Evolutionary conservation across 2,888 invertebrate genomes (phyloP), one percentile per base, ranked within the genome.

Genomic region (Ernsta delagoae): DNA sequence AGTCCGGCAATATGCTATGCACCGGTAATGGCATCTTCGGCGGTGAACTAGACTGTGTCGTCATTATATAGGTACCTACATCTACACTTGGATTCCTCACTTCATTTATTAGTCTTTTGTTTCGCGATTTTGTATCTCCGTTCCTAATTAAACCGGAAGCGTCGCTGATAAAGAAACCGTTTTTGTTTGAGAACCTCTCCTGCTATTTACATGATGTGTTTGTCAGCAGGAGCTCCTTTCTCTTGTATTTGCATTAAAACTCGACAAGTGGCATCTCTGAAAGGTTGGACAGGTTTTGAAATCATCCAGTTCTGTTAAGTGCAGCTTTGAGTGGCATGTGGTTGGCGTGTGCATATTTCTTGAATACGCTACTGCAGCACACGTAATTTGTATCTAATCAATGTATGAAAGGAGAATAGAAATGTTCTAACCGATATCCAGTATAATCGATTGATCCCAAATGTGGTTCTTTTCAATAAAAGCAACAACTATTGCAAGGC

Each of bases 11-110:
- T 78, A 78, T 76, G 77, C 73, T 79, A 78, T 76, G 77, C 73
- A 74, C 71, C 74, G 75, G 70, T 77, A 77, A 77, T 78, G 70
- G 72, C 78, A 79, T 79, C 75, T 79, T 77, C 79, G 79, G 75
- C 73, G 79, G 82, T 77, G 80, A 84, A 88, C 79, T 85, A 83
- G 84, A 83, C 78, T 87, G 83, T 84, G 82, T 83, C 84, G 80
- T 82, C 83, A 83, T 77, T 72, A 72, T n/a, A n/a, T n/a, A n/a
- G n/a, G n/a, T n/a, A n/a, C n/a, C n/a, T 74, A 71, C 74, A 73
- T 64, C 63, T 74, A 77, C 85, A 86, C 85, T 82, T 74, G 45
- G 45, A 45, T 45, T 3, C 45, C n/a, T 5, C 69, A 64, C 50
- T 65, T 79, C 75, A 65, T 76, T 71, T 64, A 67, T 70, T 56